Evolutionary conservation across 2,888 invertebrate genomes (phyloP).

Genomic region (Lycaena phlaeas): DNA sequence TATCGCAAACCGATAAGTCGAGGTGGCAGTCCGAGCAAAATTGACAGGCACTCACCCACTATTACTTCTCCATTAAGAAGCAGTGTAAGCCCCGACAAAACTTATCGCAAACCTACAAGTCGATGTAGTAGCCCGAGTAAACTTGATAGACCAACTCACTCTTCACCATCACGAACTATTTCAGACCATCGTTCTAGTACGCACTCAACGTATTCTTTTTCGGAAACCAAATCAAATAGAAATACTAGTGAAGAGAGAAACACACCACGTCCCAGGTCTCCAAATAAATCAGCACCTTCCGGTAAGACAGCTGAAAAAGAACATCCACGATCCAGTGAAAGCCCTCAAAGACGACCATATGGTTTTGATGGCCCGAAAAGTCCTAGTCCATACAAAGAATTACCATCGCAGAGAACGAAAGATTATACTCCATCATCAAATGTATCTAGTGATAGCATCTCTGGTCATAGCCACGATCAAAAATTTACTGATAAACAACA

Average conservation of each 20-base stretch:
- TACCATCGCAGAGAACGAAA: conserved; percentile 16
- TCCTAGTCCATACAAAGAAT: conserved; percentile 32
- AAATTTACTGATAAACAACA: not conserved
- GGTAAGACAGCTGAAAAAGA: conserved; percentile 33
- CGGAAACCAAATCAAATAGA: conserved; percentile 36
- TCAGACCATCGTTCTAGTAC: conserved; percentile 40
- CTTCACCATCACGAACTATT: conserved; percentile 37
- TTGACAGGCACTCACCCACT: conserved; percentile 48
- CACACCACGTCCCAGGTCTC: conserved; percentile 34
- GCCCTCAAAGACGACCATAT: conserved; percentile 42
- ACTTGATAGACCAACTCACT: conserved; percentile 41
- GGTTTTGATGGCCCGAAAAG: conserved; percentile 24
- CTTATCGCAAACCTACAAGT: conserved; percentile 39
- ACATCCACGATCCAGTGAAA: conserved; percentile 34
- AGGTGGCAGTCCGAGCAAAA: conserved; percentile 38
- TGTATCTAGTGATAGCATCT: not conserved
- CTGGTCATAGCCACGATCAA: not conserved
- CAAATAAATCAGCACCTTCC: conserved; percentile 38
- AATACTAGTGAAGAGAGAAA: conserved; percentile 36
- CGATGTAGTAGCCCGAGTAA: conserved; percentile 44
- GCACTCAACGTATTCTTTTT: conserved; percentile 35
- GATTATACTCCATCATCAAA: conserved; percentile 5
- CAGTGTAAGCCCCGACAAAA: conserved; percentile 65
- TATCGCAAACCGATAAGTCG: conserved; percentile 46
- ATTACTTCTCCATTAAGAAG: conserved; percentile 70